These are phyloP conservation scores for Saiga tatarica DNA, from an alignment of 2,113 vertebrate species.

Conservation along the genomic window DNA sequence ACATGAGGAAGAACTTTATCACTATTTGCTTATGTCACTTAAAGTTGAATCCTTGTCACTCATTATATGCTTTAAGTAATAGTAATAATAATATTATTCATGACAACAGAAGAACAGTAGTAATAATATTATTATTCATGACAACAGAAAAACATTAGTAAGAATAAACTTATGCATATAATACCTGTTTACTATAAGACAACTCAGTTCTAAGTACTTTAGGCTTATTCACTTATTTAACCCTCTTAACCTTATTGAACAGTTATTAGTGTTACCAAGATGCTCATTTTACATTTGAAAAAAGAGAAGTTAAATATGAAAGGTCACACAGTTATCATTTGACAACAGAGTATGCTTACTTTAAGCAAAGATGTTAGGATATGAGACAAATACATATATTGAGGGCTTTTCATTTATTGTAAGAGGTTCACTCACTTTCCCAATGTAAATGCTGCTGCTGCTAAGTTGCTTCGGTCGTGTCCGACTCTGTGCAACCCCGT, in stretches of 20 bases:
- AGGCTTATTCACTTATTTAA: neutral
- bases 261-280: neutral
- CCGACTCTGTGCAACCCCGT: too few species aligned
- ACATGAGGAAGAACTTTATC: neutral
- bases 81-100: neutral
- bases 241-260: neutral
- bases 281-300: neutral
- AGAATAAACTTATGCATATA: neutral
- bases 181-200: neutral
- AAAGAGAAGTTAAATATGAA: neutral
- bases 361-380: neutral
- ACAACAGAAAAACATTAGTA: neutral
- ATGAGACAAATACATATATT: neutral
- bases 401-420: neutral
- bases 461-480: too few species aligned
- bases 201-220: neutral
- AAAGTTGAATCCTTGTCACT: neutral
- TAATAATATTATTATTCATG: neutral
- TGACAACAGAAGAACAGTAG: neutral
- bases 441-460: neutral
- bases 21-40: neutral
- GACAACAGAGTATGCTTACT: neutral
- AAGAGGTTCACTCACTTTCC: neutral
- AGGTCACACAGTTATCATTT: neutral
- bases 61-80: neutral